These are phyloP conservation scores for Microtus pennsylvanicus DNA, from an alignment of 2,113 vertebrate species.

Conservation along the genomic window DNA sequence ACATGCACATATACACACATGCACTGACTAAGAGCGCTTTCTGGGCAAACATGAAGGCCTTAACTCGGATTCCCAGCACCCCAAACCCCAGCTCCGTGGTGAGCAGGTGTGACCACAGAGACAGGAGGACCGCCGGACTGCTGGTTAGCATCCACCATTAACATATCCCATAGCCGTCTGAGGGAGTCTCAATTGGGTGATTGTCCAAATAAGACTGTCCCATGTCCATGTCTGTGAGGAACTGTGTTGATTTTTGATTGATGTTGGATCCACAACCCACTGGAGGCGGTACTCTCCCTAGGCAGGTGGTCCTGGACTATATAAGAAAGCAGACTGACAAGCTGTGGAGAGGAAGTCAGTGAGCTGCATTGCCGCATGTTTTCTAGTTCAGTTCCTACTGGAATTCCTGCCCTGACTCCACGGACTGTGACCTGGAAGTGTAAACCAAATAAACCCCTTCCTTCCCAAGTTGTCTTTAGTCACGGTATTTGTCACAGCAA, in stretches of 20 bases:
- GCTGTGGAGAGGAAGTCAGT: too few species aligned
- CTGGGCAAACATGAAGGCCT: too few species aligned
- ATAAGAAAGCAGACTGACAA: background rate
- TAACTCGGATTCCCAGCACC: too few species aligned
- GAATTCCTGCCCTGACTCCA: background rate
- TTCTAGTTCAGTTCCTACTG: background rate
- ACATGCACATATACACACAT: background rate
- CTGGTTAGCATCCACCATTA: background rate
- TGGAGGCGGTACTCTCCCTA: background rate
- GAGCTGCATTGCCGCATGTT: background rate
- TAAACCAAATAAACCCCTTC: background rate
- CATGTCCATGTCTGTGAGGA: background rate
- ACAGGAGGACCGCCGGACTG: too few species aligned
- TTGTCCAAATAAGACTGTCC: background rate
- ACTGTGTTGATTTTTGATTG: background rate
- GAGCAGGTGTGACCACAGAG: too few species aligned
- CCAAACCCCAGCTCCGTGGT: too few species aligned
- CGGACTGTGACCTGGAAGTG: background rate
- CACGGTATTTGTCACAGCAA: background rate
- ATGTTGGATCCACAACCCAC: background rate
- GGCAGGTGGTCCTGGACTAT: background rate
- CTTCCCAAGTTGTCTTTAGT: background rate
- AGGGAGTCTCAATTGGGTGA: background rate
- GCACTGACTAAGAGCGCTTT: too few species aligned
- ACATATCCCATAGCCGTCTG: background rate